Conservation (phyloP, 2,113 vertebrate species). For the Boulengeromyrus knoepffleri region DNA sequence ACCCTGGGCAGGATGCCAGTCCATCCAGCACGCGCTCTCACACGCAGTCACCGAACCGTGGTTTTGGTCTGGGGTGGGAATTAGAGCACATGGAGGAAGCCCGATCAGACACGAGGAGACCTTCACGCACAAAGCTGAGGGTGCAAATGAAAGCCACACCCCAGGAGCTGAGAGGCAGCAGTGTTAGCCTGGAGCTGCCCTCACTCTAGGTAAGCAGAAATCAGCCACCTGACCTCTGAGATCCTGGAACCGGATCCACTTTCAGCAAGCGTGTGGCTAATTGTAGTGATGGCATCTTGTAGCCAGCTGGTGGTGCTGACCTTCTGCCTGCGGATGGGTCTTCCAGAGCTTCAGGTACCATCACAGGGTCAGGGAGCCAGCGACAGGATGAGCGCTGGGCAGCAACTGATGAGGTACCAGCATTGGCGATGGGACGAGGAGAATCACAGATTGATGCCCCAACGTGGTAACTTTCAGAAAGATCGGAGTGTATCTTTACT, state of each 20-base stretch:
- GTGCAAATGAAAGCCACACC: neutral
- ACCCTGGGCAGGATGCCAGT: neutral
- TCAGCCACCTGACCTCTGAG: neutral
- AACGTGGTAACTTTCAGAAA: neutral
- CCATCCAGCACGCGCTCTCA: neutral
- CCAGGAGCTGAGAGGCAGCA: neutral
- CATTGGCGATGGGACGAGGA: neutral
- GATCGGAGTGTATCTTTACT: neutral
- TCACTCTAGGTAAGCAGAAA: neutral
- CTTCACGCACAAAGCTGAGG: neutral
- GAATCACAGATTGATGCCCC: neutral
- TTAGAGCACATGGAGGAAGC: neutral
- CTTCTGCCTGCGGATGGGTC: neutral
- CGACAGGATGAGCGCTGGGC: neutral
- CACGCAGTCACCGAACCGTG: neutral
- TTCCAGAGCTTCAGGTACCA: neutral
- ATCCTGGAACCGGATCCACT: neutral
- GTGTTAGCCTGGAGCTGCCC: neutral
- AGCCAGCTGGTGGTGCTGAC: neutral
- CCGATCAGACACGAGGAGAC: neutral
- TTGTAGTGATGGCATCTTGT: neutral
- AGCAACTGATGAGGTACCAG: neutral
- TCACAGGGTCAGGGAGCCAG: neutral
- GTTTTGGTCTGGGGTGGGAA: neutral
- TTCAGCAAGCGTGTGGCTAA: neutral